Evolutionary conservation across 2,797 vertebrate genomes (phyloP).

Genomic region (Alosa sapidissima): DNA sequence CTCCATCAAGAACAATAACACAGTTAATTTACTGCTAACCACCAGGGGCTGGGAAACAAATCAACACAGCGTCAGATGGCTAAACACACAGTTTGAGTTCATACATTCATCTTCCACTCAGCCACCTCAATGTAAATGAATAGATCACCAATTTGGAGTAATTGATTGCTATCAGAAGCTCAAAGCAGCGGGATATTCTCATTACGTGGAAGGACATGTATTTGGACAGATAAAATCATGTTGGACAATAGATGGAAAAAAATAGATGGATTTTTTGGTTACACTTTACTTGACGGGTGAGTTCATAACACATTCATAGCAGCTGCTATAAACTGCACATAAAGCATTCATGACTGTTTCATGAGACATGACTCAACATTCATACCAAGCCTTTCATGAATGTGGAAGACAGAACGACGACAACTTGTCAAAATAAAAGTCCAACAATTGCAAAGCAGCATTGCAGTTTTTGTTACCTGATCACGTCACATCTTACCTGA

Average conservation of each 20-base stretch:
- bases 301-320: too few relatives aligned
- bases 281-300: neutral
- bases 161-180: neutral
- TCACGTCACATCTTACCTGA: too few relatives aligned
- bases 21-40: constrained; percentile 25
- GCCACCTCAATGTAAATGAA: neutral
- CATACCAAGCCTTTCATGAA: too few relatives aligned
- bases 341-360: too few relatives aligned
- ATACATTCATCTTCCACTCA: constrained; percentile 8
- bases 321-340: too few relatives aligned
- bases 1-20: constrained; percentile 27
- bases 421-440: too few relatives aligned
- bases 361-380: too few relatives aligned
- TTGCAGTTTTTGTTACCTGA: too few relatives aligned
- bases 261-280: neutral
- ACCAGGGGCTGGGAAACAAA: neutral
- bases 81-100: neutral
- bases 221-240: neutral
- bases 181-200: neutral
- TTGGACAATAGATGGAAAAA: too few relatives aligned
- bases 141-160: neutral
- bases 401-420: too few relatives aligned
- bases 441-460: too few relatives aligned
- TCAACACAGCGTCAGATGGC: neutral
- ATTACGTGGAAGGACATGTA: neutral